Conservation (phyloP, 2,113 vertebrate genomes). For the Salvelinus namaycush region DNA sequence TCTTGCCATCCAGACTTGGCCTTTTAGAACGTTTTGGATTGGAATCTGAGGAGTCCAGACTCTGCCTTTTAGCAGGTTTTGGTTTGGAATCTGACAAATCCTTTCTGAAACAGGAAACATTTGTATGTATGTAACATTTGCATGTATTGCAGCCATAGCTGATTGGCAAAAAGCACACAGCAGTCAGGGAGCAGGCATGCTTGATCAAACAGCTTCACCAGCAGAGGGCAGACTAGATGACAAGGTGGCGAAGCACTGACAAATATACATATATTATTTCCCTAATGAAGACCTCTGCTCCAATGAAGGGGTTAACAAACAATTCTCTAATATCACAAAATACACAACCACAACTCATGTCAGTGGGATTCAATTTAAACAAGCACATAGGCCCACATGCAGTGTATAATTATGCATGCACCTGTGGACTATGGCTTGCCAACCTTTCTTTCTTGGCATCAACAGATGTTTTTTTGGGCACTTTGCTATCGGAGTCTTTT, state of each 20-base stretch:
- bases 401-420: neutral
- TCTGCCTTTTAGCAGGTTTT: constrained; percentile 31
- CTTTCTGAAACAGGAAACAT: constrained; percentile 64
- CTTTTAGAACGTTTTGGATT: constrained; percentile 39
- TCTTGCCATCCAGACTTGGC: constrained; percentile 50
- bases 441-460: constrained; percentile 76
- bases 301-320: no score
- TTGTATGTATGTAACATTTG: constrained; percentile 21
- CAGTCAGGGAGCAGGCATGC: no score
- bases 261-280: no score
- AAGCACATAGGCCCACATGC: neutral
- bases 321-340: no score
- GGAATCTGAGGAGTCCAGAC: constrained; percentile 49
- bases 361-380: no score
- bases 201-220: no score
- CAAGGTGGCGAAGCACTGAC: no score
- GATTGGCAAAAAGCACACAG: no score
- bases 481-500: constrained; percentile 70
- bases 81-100: constrained; percentile 66
- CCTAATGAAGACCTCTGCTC: no score
- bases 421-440: constrained; percentile 11
- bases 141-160: no score
- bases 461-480: constrained; percentile 57
- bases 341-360: no score
- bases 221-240: no score